A percentile compares a stretch with the other conserved stretches of the same genome.
These are phyloP conservation scores for Epizoanthus stellaris DNA, from an alignment of 92 coral and sea anemone species.

Conservation along the genomic window DNA sequence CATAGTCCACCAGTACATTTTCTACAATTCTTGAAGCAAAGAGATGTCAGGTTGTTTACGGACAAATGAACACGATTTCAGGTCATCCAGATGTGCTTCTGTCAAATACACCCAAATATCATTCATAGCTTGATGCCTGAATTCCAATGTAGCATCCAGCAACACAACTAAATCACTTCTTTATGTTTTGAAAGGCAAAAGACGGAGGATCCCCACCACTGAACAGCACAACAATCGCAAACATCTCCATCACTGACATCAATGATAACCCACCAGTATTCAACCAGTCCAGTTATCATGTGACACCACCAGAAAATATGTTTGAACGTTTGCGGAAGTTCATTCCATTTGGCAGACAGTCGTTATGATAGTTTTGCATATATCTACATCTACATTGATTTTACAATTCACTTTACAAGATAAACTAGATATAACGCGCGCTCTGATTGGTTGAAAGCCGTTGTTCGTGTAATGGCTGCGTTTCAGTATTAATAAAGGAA, in stretches of 20 bases:
- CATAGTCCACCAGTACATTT: too few relatives aligned
- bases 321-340: background rate
- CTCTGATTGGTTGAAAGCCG: too few relatives aligned
- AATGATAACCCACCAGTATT: slow-evolving; percentile 78
- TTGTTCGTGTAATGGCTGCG: too few relatives aligned
- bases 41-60: too few relatives aligned
- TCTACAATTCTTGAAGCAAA: too few relatives aligned
- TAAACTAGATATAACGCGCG: background rate
- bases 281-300: slow-evolving; percentile 40
- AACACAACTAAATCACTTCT: too few relatives aligned
- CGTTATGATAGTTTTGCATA: background rate
- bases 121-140: too few relatives aligned
- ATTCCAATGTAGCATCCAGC: too few relatives aligned
- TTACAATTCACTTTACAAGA: background rate
- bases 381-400: background rate
- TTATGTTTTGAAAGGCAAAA: slow-evolving; percentile 1
- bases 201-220: slow-evolving; percentile 49
- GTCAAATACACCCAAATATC: too few relatives aligned
- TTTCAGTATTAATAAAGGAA: too few relatives aligned
- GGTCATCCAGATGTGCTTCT: too few relatives aligned
- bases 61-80: too few relatives aligned
- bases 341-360: background rate
- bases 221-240: slow-evolving; percentile 37
- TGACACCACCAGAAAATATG: slow-evolving; percentile 10
- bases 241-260: slow-evolving; percentile 48